A percentile compares a stretch with the other conserved stretches of the same genome.
phyloP scores from a whole-genome alignment of 1,140 invertebrate genomes.

The Drosophila lacertosa region DNA sequence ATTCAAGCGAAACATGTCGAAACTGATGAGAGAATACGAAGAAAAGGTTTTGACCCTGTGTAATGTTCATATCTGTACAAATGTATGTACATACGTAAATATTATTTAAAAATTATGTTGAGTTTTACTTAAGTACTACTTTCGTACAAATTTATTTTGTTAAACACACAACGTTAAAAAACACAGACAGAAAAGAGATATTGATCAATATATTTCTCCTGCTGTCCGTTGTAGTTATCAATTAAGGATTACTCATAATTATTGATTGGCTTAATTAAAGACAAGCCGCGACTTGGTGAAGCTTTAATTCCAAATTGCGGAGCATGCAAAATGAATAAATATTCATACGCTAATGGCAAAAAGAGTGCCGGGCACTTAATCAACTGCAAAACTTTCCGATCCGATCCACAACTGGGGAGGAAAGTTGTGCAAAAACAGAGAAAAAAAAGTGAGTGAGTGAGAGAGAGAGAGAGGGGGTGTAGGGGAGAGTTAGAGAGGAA shows the following conservation, averaged over 20 bases:
- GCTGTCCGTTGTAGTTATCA: background rate
- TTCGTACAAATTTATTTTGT: too few relatives aligned
- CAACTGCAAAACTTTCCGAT: constrained; percentile 33
- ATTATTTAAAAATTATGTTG: too few relatives aligned
- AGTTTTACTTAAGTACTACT: too few relatives aligned
- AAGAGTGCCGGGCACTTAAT: constrained; percentile 65
- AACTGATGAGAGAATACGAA: background rate
- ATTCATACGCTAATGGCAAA: constrained; percentile 55
- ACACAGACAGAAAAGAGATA: too few relatives aligned
- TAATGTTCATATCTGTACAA: too few relatives aligned
- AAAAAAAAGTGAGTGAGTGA: background rate
- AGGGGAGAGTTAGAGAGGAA: background rate
- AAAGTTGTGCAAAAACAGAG: constrained; percentile 49
- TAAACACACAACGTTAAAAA: too few relatives aligned
- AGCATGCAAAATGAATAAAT: constrained; percentile 43
- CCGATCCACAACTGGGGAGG: constrained; percentile 1
- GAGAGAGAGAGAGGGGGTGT: constrained; percentile 7
- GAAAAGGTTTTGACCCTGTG: background rate
- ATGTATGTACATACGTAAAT: too few relatives aligned
- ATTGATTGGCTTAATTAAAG: constrained; percentile 69
- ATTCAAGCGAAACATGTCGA: constrained; percentile 4
- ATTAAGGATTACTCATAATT: constrained; percentile 57
- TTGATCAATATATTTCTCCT: too few relatives aligned
- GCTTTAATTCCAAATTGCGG: constrained; percentile 30
- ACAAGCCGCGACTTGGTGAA: constrained; percentile 17